Conservation (phyloP, 2,113 vertebrate genomes). For the Grammomys dolichurus region DNA sequence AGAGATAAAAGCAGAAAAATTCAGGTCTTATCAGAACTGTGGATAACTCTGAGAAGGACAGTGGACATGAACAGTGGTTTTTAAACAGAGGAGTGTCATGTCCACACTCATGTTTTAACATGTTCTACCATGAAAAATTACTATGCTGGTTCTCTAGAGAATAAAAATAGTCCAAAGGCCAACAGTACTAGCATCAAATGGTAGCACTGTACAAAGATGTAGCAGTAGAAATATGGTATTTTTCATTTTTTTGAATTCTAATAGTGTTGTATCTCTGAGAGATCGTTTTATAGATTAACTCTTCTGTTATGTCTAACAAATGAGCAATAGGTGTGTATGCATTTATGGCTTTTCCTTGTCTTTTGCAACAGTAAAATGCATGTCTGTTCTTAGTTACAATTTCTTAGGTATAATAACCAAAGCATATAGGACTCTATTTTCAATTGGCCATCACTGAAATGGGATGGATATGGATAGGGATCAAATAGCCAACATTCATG, state of each 20-base stretch:
- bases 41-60: not conserved
- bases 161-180: not conserved
- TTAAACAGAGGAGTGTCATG: not conserved
- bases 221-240: not conserved
- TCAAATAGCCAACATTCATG: not conserved
- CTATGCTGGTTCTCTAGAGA: not conserved
- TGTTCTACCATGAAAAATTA: not conserved
- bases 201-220: not conserved
- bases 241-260: not conserved
- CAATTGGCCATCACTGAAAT: not conserved
- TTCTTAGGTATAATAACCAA: slow-evolving; percentile 16
- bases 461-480: not conserved
- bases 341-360: not conserved
- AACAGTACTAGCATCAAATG: not conserved
- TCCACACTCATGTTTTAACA: slow-evolving; percentile 7
- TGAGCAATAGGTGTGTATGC: not conserved
- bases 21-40: not conserved
- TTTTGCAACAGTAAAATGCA: slow-evolving; percentile 18
- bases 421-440: not conserved
- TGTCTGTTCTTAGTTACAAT: not conserved
- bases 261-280: slow-evolving; percentile 1
- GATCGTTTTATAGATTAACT: not conserved
- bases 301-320: not conserved
- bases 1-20: not conserved
- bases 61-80: not conserved